Evolutionary conservation across 2,113 vertebrate genomes (phyloP), one percentile per base, ranked within the genome.

Genomic region (Ciconia maguari): DNA sequence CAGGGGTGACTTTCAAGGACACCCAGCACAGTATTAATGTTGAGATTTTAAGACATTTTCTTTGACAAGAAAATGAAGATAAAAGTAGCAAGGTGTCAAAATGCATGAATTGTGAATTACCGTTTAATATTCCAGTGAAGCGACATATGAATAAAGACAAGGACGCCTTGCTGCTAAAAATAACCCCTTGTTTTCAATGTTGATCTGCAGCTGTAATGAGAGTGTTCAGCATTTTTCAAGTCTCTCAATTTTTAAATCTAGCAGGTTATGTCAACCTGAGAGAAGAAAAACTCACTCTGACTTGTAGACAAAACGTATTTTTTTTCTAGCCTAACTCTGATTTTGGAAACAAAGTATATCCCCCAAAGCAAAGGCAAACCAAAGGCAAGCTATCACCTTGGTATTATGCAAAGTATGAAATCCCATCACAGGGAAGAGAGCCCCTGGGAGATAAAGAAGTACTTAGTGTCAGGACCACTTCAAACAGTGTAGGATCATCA

Each of bases 121-220:
- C 22, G 14, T 96, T 94, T 82, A 92, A 96, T 94, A 94, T 96
- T 95, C 61, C 52, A 79, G 69, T 30, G 87, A 91, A 89, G 57
- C 4, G 15, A 91, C 46, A 38, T 46, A 74, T 38, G 91, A 90
- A 94, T 92, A 94, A 91, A 96, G 83, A 91, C 64, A 95, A 68
- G 77, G 25, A 19, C 1, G 13, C 74, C 62, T 91, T 81, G 65
- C 57, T 89, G 52, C 89, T 94, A 96, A 97, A 96, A 96, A 94
- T 94, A 96, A 62, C 52, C 24, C 30, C 52, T 69, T 84, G 65
- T 61, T 95, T 95, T 68, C 68, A 96, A 36, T 82, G 70, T 79
- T 84, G 83, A 89, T 92, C 65, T 96, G 55, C 65, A 81, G 72
- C 80, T 89, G 57, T 79, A 89, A 89, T 69, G 29, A 91, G 41